phyloP scores from a whole-genome alignment of 2,888 invertebrate species.

The Rhabditoides inermis region DNA sequence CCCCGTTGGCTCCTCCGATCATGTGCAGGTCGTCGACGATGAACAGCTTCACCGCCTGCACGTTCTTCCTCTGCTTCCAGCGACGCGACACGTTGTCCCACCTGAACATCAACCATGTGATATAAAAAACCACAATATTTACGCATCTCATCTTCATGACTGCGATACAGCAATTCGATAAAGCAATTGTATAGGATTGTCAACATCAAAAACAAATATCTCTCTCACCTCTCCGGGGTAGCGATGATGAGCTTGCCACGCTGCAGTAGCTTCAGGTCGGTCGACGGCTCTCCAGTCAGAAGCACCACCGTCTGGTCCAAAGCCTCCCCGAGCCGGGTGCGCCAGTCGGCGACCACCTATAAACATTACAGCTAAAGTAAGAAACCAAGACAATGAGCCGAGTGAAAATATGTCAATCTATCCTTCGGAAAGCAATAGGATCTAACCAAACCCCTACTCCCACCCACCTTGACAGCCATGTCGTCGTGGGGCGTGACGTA shows the following conservation, averaged over 20 bases:
- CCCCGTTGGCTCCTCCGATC: slow-evolving; percentile 59
- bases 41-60: slow-evolving; percentile 89
- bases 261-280: slow-evolving; percentile 78
- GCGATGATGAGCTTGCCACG: slow-evolving; percentile 79
- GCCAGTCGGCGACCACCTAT: slow-evolving; percentile 74
- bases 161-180: neutral
- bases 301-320: slow-evolving; percentile 74
- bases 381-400: neutral
- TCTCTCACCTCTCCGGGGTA: slow-evolving; percentile 58
- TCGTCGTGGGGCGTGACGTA: slow-evolving; percentile 85
- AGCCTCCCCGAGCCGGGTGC: slow-evolving; percentile 64
- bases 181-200: neutral
- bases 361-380: slow-evolving; percentile 5
- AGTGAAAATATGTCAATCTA: too few relatives aligned
- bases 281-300: slow-evolving; percentile 90
- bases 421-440: too few relatives aligned
- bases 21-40: slow-evolving; percentile 89
- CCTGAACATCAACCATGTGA: slow-evolving; percentile 52
- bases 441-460: neutral
- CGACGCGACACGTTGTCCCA: slow-evolving; percentile 96
- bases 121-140: neutral
- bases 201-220: neutral
- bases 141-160: neutral
- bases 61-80: slow-evolving; percentile 97
- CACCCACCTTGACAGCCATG: slow-evolving; percentile 67